Conservation (phyloP, 2,888 invertebrate species). For the Acanthopleura granulata region DNA sequence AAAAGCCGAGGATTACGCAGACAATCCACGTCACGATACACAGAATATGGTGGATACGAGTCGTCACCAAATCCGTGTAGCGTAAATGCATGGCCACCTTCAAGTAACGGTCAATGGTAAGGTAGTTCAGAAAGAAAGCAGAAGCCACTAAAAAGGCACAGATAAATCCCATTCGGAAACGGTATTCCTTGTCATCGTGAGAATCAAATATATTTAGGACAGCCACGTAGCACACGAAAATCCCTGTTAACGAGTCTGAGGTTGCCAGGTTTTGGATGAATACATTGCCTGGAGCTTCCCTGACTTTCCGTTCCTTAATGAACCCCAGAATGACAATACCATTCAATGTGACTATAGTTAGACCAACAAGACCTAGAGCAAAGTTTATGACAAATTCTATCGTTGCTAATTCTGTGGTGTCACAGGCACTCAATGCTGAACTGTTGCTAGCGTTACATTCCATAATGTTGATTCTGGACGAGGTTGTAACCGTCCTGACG, state of each 20-base stretch:
- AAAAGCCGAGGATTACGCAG: slow-evolving; percentile 24
- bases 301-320: background rate
- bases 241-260: background rate
- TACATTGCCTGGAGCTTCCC: background rate
- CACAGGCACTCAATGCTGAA: too few species aligned
- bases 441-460: too few species aligned
- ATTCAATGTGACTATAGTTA: background rate
- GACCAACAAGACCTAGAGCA: background rate
- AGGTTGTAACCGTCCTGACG: too few species aligned
- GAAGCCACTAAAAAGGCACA: slow-evolving; percentile 24
- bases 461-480: too few species aligned
- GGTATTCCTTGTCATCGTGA: background rate
- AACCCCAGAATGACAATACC: background rate
- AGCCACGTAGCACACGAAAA: background rate
- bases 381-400: too few species aligned
- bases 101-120: slow-evolving; percentile 29
- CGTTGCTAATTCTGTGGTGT: too few species aligned
- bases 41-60: slow-evolving; percentile 11
- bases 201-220: background rate
- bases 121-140: slow-evolving; percentile 22
- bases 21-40: slow-evolving; percentile 22
- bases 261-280: background rate
- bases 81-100: slow-evolving; percentile 27
- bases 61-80: slow-evolving; percentile 25
- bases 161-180: background rate